Conservation (phyloP, 2,888 invertebrate species). For the Enoplolaimus lenunculus region DNA sequence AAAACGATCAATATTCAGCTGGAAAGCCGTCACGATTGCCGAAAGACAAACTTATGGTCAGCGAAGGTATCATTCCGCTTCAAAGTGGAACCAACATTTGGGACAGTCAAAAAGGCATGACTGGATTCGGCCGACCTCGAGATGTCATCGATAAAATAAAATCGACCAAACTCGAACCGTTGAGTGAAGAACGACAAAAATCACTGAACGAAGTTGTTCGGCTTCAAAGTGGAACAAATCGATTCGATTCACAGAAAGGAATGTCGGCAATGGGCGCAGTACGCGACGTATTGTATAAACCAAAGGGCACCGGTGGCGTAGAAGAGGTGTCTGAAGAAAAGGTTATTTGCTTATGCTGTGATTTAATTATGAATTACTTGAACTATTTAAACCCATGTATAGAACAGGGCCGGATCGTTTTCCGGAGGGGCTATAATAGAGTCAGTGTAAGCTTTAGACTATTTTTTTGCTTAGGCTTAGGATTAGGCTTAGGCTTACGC, state of each 20-base stretch:
- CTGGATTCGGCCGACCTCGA: neutral
- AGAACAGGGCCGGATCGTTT: too few species aligned
- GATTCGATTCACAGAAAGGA: conserved; percentile 19
- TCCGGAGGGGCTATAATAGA: too few species aligned
- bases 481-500: too few species aligned
- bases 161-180: neutral
- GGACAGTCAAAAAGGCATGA: conserved; percentile 10
- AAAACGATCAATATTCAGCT: neutral
- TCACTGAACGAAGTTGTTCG: conserved; percentile 9
- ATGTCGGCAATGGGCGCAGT: conserved; percentile 14
- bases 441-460: too few species aligned
- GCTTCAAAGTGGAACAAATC: conserved; percentile 17
- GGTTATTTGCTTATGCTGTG: neutral
- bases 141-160: conserved; percentile 5
- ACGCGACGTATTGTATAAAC: conserved; percentile 17
- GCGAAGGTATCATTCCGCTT: conserved; percentile 20
- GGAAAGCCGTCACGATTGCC: conserved; percentile 17
- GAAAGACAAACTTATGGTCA: conserved; percentile 18
- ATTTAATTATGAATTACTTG: too few species aligned
- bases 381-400: too few species aligned
- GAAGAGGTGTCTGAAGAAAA: conserved; percentile 17
- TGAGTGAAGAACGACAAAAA: conserved; percentile 4
- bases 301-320: conserved; percentile 10
- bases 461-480: too few species aligned
- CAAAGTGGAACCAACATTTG: conserved; percentile 10